These are phyloP conservation scores for Ashinkailepas kermadecensis DNA, from an alignment of 2,888 invertebrate species.

Conservation along the genomic window DNA sequence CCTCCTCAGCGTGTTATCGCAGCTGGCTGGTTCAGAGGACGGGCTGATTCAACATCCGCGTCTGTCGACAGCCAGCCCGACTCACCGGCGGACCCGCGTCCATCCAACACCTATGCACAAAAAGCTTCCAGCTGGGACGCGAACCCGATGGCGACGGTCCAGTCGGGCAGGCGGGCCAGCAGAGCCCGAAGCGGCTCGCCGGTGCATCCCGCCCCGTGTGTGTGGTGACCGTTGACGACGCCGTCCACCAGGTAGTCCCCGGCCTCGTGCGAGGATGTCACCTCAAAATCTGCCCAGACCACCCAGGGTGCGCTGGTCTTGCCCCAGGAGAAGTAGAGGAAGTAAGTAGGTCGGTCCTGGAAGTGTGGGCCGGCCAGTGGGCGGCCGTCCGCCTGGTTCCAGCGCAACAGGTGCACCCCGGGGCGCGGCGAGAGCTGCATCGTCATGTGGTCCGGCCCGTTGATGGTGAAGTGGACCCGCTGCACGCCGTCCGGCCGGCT, in stretches of 20 bases:
- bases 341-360: constrained; percentile 55
- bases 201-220: background rate
- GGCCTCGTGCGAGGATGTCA: constrained; percentile 36
- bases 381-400: constrained; percentile 52
- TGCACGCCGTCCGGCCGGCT: background rate
- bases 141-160: background rate
- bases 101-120: background rate
- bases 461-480: constrained; percentile 19
- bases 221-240: constrained; percentile 14
- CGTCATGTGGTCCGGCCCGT: constrained; percentile 56
- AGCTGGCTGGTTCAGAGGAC: too few species aligned
- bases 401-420: constrained; percentile 50
- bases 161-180: background rate
- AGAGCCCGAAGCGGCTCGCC: background rate
- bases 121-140: background rate
- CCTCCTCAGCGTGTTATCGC: too few species aligned
- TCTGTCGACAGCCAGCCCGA: too few species aligned
- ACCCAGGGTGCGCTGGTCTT: constrained; percentile 51
- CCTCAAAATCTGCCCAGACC: constrained; percentile 55
- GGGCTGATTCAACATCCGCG: too few species aligned
- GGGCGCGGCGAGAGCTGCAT: constrained; percentile 55
- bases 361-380: constrained; percentile 50
- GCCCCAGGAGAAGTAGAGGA: constrained; percentile 60
- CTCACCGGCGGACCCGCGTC: too few species aligned
- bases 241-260: constrained; percentile 7